phyloP scores from a whole-genome alignment of 2,113 vertebrate species.

The Gopherus evgoodei region DNA sequence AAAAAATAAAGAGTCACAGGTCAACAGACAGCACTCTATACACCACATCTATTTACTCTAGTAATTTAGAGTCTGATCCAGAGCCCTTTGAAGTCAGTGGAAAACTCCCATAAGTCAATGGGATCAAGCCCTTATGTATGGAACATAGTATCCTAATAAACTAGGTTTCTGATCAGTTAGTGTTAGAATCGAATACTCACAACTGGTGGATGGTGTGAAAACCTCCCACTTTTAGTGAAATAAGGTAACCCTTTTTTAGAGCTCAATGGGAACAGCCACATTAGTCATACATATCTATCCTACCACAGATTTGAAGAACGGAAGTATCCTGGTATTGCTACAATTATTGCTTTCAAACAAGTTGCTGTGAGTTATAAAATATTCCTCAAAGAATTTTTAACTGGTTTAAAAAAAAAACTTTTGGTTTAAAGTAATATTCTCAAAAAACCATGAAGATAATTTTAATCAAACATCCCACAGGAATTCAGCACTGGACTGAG shows the following conservation, averaged over 20 bases:
- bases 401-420: not conserved
- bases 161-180: not conserved
- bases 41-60: not conserved
- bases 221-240: constrained; percentile 4
- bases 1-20: not conserved
- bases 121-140: not conserved
- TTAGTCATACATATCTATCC: not conserved
- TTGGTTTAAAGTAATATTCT: not conserved
- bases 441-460: not conserved
- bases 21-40: not conserved
- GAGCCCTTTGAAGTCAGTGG: not conserved
- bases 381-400: not conserved
- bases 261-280: not conserved
- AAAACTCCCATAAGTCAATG: not conserved
- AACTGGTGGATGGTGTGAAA: not conserved
- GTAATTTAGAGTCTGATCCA: not conserved
- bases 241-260: not conserved
- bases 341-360: not conserved
- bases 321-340: fast-evolving
- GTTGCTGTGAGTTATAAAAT: not conserved
- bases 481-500: not conserved
- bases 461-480: not conserved
- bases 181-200: not conserved
- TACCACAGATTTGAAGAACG: not conserved
- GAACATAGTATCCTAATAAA: not conserved